Evolutionary conservation across 2,888 invertebrate genomes (phyloP), one percentile per base, ranked within the genome.

Genomic region (Microplitis deprimator): DNA sequence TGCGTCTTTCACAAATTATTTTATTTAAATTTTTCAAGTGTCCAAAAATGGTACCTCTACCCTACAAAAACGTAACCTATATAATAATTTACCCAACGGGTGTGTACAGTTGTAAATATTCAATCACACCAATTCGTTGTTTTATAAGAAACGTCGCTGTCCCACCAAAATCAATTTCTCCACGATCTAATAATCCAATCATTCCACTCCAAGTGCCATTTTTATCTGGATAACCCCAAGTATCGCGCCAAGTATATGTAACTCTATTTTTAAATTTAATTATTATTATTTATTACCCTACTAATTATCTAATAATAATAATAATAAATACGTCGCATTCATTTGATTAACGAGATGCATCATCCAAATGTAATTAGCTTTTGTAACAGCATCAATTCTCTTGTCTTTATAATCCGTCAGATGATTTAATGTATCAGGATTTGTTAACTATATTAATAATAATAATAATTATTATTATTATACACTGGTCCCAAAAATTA

Each of bases 101-200:
- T 0, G 94, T 93, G 13, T 94, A 93, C 89, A 94, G 93, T 50
- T 93, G 92, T 70, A 94, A 92, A 84, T 93, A 95, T 82, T 94
- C 93, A 5, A 94, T 92, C 38, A 93, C 90, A 0, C 91, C 90
- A 71, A 93, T 89, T 4, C 94, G 91, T 84, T 94, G 93, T 1
- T 90, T 85, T 0, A 93, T 93, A 76, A 94, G 90, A 84, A 94
- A 91, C 64, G 89, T 83, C 0, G 89, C 87, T 5, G 91, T 91
- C 8, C 91, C 91, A 7, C 88, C 88, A 20, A 90, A 80, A 75
- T 90, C 90, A 16, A 87, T 86, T 76, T 90, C 87, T 2, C 84
- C 83, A 5, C 87, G 85, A 6, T 85, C 83, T 78, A 90, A 68
- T 79, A 87, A 82, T 7, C 89, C 87, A 13, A 86, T 85, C 86